phyloP scores from a whole-genome alignment of 2,113 vertebrate species.

The Cavia aperea region DNA sequence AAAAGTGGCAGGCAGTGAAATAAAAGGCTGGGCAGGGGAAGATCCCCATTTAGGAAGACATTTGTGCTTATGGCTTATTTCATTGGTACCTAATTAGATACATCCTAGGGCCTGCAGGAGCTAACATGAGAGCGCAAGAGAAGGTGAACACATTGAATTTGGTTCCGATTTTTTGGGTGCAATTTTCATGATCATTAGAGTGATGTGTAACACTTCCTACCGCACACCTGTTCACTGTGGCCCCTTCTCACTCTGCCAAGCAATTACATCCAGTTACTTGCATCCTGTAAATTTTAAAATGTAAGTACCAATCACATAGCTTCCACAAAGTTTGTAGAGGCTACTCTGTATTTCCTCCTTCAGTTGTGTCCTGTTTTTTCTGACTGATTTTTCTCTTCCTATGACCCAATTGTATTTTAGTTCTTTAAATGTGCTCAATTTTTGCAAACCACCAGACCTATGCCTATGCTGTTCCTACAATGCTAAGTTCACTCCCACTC shows the following conservation, averaged over 20 bases:
- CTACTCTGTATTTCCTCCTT: neutral
- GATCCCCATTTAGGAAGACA: neutral
- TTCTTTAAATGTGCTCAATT: neutral
- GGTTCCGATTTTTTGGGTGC: neutral
- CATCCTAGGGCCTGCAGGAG: constrained; percentile 16
- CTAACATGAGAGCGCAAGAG: neutral
- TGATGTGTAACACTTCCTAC: neutral
- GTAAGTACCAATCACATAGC: neutral
- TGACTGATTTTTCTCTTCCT: neutral
- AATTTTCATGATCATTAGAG: neutral
- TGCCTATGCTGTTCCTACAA: neutral
- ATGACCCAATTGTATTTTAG: neutral
- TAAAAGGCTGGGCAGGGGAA: neutral
- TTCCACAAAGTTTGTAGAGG: neutral
- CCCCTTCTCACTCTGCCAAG: neutral
- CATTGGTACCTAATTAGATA: constrained; percentile 44
- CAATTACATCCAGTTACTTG: neutral
- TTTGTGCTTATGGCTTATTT: constrained; percentile 45
- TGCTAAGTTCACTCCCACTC: neutral
- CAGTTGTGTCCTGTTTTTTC: neutral
- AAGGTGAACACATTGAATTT: constrained; percentile 32
- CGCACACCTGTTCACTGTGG: neutral
- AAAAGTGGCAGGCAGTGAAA: constrained; percentile 40
- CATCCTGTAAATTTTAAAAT: neutral
- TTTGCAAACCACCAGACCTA: neutral